phyloP scores from a whole-genome alignment of 2,113 vertebrate genomes.

The Struthio camelus region DNA sequence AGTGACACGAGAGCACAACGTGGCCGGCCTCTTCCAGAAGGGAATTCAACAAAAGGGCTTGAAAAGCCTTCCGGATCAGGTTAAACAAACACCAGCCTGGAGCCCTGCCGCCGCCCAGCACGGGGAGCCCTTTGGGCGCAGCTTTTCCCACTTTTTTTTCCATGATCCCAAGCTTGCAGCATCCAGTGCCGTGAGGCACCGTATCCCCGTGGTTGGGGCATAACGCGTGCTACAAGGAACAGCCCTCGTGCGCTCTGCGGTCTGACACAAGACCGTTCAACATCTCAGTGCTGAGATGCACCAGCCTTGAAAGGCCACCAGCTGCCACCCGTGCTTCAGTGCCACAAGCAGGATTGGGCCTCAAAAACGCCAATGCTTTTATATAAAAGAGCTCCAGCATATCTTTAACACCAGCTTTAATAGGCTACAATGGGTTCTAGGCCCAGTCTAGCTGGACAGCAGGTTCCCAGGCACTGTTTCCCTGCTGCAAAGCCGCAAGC shows the following conservation, averaged over 20 bases:
- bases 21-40: accelerated
- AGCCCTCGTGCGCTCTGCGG: too few species aligned
- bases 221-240: too few species aligned
- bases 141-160: not conserved
- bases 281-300: not conserved
- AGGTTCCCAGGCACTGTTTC: not conserved
- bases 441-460: not conserved
- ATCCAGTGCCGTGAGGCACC: not conserved
- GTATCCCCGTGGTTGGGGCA: not conserved
- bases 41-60: not conserved
- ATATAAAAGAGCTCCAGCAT: too few species aligned
- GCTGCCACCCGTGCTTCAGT: too few species aligned
- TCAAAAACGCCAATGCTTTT: not conserved
- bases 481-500: not conserved
- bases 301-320: not conserved
- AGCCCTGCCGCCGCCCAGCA: accelerated
- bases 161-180: not conserved
- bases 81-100: accelerated
- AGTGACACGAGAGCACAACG: accelerated
- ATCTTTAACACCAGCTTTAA: not conserved
- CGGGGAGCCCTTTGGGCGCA: too few species aligned
- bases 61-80: accelerated
- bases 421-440: not conserved
- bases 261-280: too few species aligned
- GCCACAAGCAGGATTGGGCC: not conserved